Conservation (phyloP, 1,140 invertebrate species). For the Bombus terrestris region DNA sequence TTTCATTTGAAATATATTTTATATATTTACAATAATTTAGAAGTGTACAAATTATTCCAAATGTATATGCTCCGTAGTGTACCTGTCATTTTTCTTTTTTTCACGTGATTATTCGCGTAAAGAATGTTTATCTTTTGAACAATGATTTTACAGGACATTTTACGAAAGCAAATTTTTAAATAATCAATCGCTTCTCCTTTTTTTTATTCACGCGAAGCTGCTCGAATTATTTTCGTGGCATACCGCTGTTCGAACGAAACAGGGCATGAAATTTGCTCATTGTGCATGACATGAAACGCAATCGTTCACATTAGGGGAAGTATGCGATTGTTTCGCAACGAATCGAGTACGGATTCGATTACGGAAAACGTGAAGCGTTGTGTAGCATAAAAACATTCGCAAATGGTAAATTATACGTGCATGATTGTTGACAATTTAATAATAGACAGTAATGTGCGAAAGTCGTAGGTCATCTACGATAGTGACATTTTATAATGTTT, state of each 20-base stretch:
- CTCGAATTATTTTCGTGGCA: constrained; percentile 11
- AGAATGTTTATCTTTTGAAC: neutral
- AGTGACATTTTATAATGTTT: neutral
- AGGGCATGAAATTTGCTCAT: constrained; percentile 43
- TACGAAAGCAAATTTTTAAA: neutral
- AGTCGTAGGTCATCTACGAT: neutral
- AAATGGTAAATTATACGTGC: neutral
- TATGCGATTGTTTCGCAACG: constrained; percentile 20
- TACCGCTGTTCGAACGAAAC: constrained; percentile 26
- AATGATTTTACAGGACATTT: neutral
- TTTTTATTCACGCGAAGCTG: neutral
- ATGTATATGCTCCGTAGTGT: neutral
- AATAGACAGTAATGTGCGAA: neutral
- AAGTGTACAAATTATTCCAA: neutral
- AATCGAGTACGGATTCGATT: constrained; percentile 4
- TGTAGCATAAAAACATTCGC: neutral
- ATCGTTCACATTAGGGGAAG: constrained; percentile 4
- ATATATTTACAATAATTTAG: neutral
- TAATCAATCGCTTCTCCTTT: neutral
- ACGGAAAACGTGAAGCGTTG: neutral
- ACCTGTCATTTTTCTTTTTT: neutral
- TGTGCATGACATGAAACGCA: constrained; percentile 29
- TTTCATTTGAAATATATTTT: neutral
- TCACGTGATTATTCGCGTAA: neutral
- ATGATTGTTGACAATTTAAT: neutral